Base-by-base conservation (phyloP, 2,888 invertebrate species). In the Eueremaeus valkanovi region DNA sequence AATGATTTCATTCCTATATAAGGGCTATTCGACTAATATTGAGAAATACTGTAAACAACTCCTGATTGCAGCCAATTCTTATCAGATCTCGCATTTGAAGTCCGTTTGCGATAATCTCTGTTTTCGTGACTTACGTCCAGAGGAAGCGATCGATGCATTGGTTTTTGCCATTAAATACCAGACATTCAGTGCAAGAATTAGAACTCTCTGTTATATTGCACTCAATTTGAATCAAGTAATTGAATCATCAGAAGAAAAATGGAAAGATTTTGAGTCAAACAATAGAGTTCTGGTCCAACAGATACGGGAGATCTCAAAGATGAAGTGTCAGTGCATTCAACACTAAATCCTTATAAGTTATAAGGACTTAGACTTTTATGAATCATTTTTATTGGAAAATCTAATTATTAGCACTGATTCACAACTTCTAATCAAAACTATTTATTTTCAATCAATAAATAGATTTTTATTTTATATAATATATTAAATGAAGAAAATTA, bases 111-210 rank as follows among this genome's bases (percentile, higher is more conserved):
- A 63, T 18, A 18, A 63, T n/a, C 63, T 63, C 31, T 63, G 63
- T 18, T 63, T 13, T 18, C 63, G 63, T 31, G 31, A 27, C 18
- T n/a, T 63, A 31, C 8, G 18, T 63, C 31, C 63, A 29, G 63
- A 63, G 8, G 63, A 33, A 63, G 63, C 63, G 11, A 63, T 63
- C 63, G 63, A 63, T 63, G 63, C 63, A 3, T 21, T 63, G 18
- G 6, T 16, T 16, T 63, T 63, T 63, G 63, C 63, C 13, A 33
- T 31, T 13, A 63, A 33, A 63, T 63, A 63, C 63, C 21, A 33
- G 13, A 18, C 63, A 8, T 16, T 31, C 6, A 63, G 63, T 18
- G 5, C 33, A 2, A 6, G 18, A 18, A 16, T 63, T 9, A 29
- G 63, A 63, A 18, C 33, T 18, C 6, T 31, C 2, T 63, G 63